Conservation (phyloP, 2,888 invertebrate genomes). For the Sarcophaga caerulescens region DNA sequence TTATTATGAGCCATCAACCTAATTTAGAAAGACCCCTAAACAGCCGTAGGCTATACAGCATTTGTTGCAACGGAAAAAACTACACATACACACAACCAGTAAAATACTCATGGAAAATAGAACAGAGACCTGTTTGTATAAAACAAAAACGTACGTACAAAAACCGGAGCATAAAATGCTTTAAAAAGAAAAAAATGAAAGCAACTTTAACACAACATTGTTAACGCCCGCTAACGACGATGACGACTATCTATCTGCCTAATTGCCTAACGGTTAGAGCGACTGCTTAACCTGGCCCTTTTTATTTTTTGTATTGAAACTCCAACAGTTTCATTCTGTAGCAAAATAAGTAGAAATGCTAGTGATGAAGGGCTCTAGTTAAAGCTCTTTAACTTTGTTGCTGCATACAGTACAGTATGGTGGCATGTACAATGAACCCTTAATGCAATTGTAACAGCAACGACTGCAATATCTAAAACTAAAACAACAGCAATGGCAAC, state of each 20-base stretch:
- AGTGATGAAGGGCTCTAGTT: not conserved
- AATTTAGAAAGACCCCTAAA: slow-evolving; percentile 44
- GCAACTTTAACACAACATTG: not conserved
- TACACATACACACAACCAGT: not conserved
- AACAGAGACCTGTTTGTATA: not conserved
- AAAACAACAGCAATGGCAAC: slow-evolving; percentile 4
- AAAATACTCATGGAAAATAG: slow-evolving; percentile 2
- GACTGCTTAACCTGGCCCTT: too few relatives aligned
- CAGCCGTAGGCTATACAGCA: slow-evolving; percentile 19
- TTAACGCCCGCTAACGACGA: not conserved
- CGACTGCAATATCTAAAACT: not conserved
- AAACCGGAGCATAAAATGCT: not conserved
- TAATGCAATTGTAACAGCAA: not conserved
- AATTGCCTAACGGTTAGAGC: too few relatives aligned
- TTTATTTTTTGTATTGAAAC: too few relatives aligned
- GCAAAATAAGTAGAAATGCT: not conserved
- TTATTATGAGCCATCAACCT: slow-evolving; percentile 51
- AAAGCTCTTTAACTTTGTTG: not conserved
- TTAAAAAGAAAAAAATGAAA: not conserved
- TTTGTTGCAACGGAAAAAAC: not conserved
- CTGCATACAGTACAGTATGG: not conserved
- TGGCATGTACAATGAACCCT: not conserved
- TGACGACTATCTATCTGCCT: too few relatives aligned
- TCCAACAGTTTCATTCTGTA: not conserved
- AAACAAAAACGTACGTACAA: too few relatives aligned